Evolutionary conservation across 2,113 vertebrate species (phyloP).

Genomic region (Formicarius rufipectus): DNA sequence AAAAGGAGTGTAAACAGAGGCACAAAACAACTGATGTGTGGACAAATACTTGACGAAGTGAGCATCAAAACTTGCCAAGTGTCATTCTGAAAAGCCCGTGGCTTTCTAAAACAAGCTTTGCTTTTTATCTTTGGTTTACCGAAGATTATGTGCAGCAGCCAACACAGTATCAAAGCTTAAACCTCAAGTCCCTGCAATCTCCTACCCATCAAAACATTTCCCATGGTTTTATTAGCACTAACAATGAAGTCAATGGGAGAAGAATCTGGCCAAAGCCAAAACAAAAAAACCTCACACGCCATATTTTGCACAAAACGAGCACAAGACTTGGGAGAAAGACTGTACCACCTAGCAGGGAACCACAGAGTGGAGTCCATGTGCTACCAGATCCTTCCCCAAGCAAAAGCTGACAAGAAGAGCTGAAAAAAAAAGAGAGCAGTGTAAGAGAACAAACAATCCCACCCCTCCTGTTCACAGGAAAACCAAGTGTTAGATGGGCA

Average conservation of each 20-base stretch:
- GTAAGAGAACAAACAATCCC: not conserved
- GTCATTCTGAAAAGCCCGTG: constrained; percentile 23
- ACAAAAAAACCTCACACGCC: not conserved
- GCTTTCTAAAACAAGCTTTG: constrained; percentile 49
- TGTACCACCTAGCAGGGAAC: not conserved
- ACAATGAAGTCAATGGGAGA: not conserved
- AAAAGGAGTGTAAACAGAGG: constrained; percentile 54
- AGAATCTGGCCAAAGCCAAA: not conserved
- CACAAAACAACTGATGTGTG: constrained; percentile 27
- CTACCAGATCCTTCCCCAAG: not conserved
- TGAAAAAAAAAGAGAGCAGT: accelerated
- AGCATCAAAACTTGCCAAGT: constrained; percentile 37
- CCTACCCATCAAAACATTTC: constrained; percentile 23
- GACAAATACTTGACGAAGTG: constrained; percentile 46
- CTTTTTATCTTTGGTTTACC: constrained; percentile 48
- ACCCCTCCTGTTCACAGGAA: not conserved
- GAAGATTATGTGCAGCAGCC: constrained; percentile 26
- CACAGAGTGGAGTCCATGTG: not conserved
- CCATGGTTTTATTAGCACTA: constrained; percentile 50
- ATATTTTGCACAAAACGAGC: not conserved
- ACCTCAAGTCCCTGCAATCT: constrained; percentile 16
- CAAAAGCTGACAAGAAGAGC: not conserved
- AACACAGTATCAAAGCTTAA: constrained; percentile 22
- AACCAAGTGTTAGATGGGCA: not conserved
- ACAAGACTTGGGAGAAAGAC: not conserved